A percentile compares a stretch with the other conserved stretches of the same genome.
Conservation (phyloP, 2,797 vertebrate genomes). For the Holocentrus rufus region DNA sequence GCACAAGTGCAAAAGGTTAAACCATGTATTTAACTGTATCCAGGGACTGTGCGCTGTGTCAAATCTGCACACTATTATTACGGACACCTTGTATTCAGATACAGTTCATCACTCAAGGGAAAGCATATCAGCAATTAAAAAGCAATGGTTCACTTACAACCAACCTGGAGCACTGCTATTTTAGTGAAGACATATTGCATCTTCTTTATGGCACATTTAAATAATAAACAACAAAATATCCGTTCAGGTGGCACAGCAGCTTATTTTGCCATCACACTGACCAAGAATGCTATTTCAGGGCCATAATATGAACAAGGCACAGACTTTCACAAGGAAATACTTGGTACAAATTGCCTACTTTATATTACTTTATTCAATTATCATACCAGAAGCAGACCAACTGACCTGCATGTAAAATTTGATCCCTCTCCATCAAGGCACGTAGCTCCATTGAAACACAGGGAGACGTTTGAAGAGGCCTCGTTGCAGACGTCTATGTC, state of each 20-base stretch:
- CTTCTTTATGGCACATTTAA: not conserved
- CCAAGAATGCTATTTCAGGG: no score
- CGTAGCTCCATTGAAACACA: conserved; percentile 85
- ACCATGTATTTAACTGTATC: conserved; percentile 84
- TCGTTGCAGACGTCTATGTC: conserved; percentile 80
- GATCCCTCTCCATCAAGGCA: conserved; percentile 82
- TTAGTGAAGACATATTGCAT: not conserved
- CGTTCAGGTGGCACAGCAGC: no score
- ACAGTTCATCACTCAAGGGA: conserved; percentile 71
- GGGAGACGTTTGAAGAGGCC: conserved; percentile 43
- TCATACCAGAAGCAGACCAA: conserved; percentile 1
- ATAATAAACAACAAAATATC: conserved; percentile 1
- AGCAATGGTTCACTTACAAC: conserved; percentile 64
- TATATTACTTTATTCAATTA: not conserved
- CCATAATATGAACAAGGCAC: no score
- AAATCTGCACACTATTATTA: conserved; percentile 67
- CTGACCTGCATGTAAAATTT: conserved; percentile 87
- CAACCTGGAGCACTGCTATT: conserved; percentile 25
- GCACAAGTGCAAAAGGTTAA: conserved; percentile 65
- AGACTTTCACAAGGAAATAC: no score
- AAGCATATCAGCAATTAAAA: conserved; percentile 71
- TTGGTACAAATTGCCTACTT: no score
- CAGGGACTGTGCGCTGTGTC: conserved; percentile 77
- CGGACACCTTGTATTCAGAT: conserved; percentile 69
- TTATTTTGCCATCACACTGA: no score